These are phyloP conservation scores for Diplodus puntazzo DNA, from an alignment of 2,797 vertebrate genomes.

Conservation along the genomic window DNA sequence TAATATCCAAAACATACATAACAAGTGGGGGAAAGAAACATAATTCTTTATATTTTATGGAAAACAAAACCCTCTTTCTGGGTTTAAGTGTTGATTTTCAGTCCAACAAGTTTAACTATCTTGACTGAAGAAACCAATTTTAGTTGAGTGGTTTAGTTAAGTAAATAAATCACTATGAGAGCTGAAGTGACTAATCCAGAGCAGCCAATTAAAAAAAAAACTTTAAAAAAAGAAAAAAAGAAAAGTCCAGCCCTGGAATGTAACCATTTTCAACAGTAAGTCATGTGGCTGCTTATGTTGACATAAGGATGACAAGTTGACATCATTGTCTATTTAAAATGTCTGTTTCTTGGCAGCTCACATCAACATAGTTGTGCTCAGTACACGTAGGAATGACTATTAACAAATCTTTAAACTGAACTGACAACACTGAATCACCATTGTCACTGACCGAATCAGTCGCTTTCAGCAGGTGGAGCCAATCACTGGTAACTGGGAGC, in stretches of 20 bases:
- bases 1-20: not conserved
- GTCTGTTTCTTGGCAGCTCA: not conserved
- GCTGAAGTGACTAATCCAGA: not conserved
- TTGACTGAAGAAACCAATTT: not conserved
- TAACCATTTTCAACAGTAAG: too few relatives aligned
- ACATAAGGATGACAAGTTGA: not conserved
- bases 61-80: too few relatives aligned
- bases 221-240: too few relatives aligned
- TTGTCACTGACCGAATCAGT: not conserved
- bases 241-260: too few relatives aligned
- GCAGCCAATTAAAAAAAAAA: too few relatives aligned
- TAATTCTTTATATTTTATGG: not conserved
- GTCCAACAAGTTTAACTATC: not conserved
- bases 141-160: not conserved
- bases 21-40: not conserved
- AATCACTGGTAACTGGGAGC: too few relatives aligned
- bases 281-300: too few relatives aligned
- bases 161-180: not conserved
- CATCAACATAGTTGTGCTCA: not conserved
- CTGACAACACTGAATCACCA: not conserved
- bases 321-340: not conserved
- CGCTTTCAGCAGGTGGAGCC: too few relatives aligned
- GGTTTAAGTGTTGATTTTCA: not conserved
- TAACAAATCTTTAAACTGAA: not conserved
- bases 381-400: not conserved